Evolutionary conservation across 2,888 invertebrate genomes (phyloP), one percentile per base, ranked within the genome.

Genomic region (Drosophila nr. fundita): DNA sequence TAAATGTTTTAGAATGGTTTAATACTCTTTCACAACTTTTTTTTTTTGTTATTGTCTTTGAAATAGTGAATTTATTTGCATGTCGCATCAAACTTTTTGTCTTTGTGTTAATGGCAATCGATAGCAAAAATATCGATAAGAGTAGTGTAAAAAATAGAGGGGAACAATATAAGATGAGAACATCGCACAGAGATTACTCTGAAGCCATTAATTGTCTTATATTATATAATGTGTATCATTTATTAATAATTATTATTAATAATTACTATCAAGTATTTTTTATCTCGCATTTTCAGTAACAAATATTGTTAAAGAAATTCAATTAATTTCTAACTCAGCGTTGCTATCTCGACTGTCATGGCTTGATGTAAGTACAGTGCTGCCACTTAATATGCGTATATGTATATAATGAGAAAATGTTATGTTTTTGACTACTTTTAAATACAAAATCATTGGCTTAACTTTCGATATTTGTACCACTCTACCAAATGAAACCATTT

Each of bases 101-200:
- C 36, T 29, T 53, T 48, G 6, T 30, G 10, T 54, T 4, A 11
- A 29, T 60, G 10, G 13, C 8, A 27, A 55, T 60, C 70, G 70
- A 70, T 61, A 32, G 29, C 18, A 30, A 30, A 57, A 15, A 10
- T 29, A 42, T 57, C 29, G 40, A 15, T 42, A 10, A 1, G 15
- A 11, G 11, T 21, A 15, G 21, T 57, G 10, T 29, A 40, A 18
- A 18, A 3, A 18, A 10, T 24, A 21, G 3, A 8, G 24, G 15
- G 24, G 4, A 34, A 10, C 34, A 53, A 1, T 27, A 4, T 10
- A 8, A 27, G 27, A 18, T 5, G 34, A 4, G 15, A 53, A 21
- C 21, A 30, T 18, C 36, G 6, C 18, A 8, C 45, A 2, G 13
- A 45, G 13, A 45, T 15, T 24, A 45, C 15, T 4, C 21, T 2